A percentile compares a stretch with the other conserved stretches of the same genome.
Conservation (phyloP, 1,140 invertebrate species). For the Anoplolepis gracilipes region DNA sequence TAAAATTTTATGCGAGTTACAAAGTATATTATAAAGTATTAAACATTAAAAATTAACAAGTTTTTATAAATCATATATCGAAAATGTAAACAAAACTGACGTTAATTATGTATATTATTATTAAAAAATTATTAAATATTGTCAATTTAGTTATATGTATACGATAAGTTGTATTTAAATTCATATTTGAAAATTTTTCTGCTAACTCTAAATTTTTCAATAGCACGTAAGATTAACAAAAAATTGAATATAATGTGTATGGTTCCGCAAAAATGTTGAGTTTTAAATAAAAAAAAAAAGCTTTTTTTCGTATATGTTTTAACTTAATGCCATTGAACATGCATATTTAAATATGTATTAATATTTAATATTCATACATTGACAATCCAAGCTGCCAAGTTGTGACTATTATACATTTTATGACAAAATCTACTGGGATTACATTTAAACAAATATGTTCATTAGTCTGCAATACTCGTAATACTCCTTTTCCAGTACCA, state of each 20-base stretch:
- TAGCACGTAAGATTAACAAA: neutral
- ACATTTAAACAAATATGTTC: slow-evolving; percentile 90
- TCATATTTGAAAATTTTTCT: no score
- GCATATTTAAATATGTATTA: neutral
- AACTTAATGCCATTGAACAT: neutral
- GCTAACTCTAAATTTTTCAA: no score
- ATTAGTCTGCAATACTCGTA: slow-evolving; percentile 91
- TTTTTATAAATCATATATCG: no score
- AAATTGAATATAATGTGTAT: neutral
- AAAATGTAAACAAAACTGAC: no score
- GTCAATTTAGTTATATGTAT: no score
- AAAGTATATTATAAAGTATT: neutral
- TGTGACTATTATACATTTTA: slow-evolving; percentile 92
- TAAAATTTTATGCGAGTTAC: neutral
- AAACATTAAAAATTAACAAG: no score
- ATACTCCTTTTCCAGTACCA: slow-evolving; percentile 93
- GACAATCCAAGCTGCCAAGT: slow-evolving; percentile 90
- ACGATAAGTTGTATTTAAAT: no score
- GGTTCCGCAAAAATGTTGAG: slow-evolving; percentile 81
- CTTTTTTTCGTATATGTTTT: neutral
- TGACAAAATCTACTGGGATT: slow-evolving; percentile 95
- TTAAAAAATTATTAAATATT: no score
- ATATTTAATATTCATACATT: slow-evolving; percentile 84
- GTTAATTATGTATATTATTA: no score
- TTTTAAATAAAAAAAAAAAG: slow-evolving; percentile 67